Evolutionary conservation across 2,113 vertebrate genomes (phyloP), one percentile per base, ranked within the genome.

Genomic region (Pterocles gutturalis): DNA sequence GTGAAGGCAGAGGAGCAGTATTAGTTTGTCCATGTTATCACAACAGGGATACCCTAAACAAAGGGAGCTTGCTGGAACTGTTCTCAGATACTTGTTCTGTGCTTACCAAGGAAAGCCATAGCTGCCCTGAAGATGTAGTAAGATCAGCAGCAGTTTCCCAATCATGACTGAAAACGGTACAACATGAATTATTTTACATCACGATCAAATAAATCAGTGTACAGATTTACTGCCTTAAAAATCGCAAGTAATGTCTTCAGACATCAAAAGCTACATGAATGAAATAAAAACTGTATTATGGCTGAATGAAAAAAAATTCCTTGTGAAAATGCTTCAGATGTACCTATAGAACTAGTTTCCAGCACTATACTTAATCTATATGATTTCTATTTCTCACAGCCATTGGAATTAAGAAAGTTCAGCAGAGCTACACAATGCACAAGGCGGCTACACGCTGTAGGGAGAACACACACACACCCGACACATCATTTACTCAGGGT

Each of bases 401-500:
- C 29, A 5, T 0, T 6, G 34, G 41, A 43, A 61, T 15, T 17
- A 22, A 16, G 24, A 10, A n/a, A 33, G 28, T 10, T 46, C 61
- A 48, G 65, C 33, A 41, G 38, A 46, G 66, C 51, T 26, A 8
- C 21, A 3, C 12, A 22, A 29, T 2, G 19, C 11, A 18, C 31
- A 5, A 36, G 53, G 9, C 45, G 33, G 36, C 38, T 9, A 18
- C 16, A 7, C 0, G 0, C 26, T 8, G 49, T 9, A 13, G 13
- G n/a, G 15, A 31, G 51, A 13, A 28, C 43, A 14, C 1, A 17
- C 24, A 15, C 33, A 1, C 5, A 4, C 34, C 7, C 2, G 1
- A 12, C 12, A 2, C 1, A 0, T 18, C 31, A 0, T 5, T 9
- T 49, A 3, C 9, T 6, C 45, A 22, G 60, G 1, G 0, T 1